A percentile compares a stretch with the other conserved stretches of the same genome.
Evolutionary conservation across 1,140 invertebrate species (phyloP).

Genomic region (Oedothorax gibbosus): DNA sequence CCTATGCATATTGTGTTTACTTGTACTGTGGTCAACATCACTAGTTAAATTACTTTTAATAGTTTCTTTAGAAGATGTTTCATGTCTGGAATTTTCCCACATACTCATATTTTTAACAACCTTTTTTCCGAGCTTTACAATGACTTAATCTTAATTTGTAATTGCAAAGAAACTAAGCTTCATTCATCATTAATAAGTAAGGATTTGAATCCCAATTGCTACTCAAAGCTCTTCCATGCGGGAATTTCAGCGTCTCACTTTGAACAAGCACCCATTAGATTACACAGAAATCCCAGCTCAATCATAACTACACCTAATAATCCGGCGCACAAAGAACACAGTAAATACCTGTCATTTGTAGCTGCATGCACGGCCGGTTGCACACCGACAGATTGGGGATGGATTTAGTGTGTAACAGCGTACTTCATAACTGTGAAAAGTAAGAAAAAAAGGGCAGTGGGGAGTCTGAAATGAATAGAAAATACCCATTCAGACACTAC

Average conservation of each 20-base stretch:
- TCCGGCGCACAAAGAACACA: not conserved
- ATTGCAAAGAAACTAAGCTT: not conserved
- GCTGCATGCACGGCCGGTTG: constrained; percentile 17
- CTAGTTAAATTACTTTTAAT: too few relatives aligned
- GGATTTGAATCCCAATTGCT: not conserved
- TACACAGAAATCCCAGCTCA: not conserved
- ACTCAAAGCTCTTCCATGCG: not conserved
- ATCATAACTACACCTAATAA: constrained; percentile 14
- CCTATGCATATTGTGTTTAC: too few relatives aligned
- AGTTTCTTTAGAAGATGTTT: too few relatives aligned
- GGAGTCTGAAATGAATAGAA: not conserved
- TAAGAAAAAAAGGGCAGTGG: not conserved
- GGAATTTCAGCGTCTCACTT: not conserved
- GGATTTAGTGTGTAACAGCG: not conserved
- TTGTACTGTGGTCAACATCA: too few relatives aligned
- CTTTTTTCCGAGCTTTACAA: not conserved
- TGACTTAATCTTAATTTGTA: not conserved
- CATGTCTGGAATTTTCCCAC: too few relatives aligned
- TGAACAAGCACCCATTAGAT: not conserved
- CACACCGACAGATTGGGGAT: constrained; percentile 11
- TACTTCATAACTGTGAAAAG: not conserved
- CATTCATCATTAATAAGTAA: not conserved
- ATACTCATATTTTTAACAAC: too few relatives aligned
- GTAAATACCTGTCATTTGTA: constrained; percentile 40
- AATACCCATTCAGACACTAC: not conserved